These are phyloP conservation scores for Mactra quadrangularis DNA, from an alignment of 1,140 invertebrate genomes.

Conservation along the genomic window DNA sequence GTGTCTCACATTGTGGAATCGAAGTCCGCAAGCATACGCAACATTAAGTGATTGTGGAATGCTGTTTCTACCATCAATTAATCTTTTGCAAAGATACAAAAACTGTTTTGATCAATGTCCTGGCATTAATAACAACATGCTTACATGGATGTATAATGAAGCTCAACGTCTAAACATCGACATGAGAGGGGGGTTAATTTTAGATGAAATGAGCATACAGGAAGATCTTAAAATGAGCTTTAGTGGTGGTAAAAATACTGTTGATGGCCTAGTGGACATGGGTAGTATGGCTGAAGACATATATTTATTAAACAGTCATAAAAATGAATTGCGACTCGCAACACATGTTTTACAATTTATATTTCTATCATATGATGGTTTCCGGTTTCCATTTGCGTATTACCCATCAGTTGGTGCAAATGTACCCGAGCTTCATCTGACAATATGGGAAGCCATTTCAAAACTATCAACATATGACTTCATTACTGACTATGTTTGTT, in stretches of 20 bases:
- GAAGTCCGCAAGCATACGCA: constrained; percentile 10
- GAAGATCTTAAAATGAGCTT: not conserved
- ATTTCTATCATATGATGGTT: constrained; percentile 52
- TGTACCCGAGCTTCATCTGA: constrained; percentile 38
- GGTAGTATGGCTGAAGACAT: constrained; percentile 36
- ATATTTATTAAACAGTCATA: constrained; percentile 42
- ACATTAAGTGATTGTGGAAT: not conserved
- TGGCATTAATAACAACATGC: constrained; percentile 12
- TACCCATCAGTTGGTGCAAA: constrained; percentile 54
- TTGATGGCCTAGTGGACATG: constrained; percentile 48
- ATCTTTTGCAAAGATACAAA: constrained; percentile 30
- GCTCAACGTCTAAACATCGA: not conserved
- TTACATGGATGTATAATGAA: constrained; percentile 28
- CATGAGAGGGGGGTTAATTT: constrained; percentile 7
- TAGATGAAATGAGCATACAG: constrained; percentile 31
- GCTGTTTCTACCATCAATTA: constrained; percentile 2
- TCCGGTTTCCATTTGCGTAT: constrained; percentile 52
- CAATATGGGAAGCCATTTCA: constrained; percentile 54
- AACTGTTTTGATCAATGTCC: constrained; percentile 22
- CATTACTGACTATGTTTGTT: constrained; percentile 37
- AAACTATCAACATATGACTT: constrained; percentile 42
- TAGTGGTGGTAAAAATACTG: not conserved
- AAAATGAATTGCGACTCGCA: constrained; percentile 36
- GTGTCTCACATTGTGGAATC: constrained; percentile 10
- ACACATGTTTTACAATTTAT: constrained; percentile 59